Base-by-base conservation (phyloP, 2,797 vertebrate genomes). In the Syngnathus rostellatus region DNA sequence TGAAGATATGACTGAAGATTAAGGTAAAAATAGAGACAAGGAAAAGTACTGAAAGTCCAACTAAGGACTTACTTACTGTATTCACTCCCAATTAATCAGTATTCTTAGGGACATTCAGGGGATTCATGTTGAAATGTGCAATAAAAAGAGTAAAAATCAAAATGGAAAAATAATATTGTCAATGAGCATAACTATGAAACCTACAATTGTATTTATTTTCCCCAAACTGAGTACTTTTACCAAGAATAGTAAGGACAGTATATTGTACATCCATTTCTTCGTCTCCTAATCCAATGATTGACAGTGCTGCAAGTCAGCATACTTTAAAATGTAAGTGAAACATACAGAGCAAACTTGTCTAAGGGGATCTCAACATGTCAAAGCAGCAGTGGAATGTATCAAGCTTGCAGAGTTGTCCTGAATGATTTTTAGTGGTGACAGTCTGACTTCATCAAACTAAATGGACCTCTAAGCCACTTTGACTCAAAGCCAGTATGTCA, bases 1-100 rank as follows among this genome's bases (percentile, higher is more conserved):
- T 79, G 71, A 80, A 84, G 77, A 86, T 73, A 39, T 9, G 70
- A 77, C 74, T 86, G 86, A 86, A 85, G 86, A 85, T 86, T 81
- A 86, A 67, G 67, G 81, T 69, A 68, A 77, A 87, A 84, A 81
- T 69, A 77, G 74, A 72, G 70, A 68, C 65, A 69, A 72, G 72
- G 78, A 80, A 86, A 83, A 79, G 81, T 80, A 83, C 73, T 23
- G 69, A 54, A 63, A 69, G 68, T 59, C 19, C 40, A 53, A 61
- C 50, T 10, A 0, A 12, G 23, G 31, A 17, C 14, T 17, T 46
- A 46, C 6, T 6, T 16, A 46, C 16, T 25, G 14, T 57, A 57
- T 8, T 37, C 31, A 1, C 25, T 17, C 9, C 6, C 8, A 3
- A 37, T 37, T 6, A 14, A 57, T 38, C 12, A 31, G 16, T 17